Base-by-base conservation (phyloP, 2,797 vertebrate genomes). In the Enoplosus armatus region DNA sequence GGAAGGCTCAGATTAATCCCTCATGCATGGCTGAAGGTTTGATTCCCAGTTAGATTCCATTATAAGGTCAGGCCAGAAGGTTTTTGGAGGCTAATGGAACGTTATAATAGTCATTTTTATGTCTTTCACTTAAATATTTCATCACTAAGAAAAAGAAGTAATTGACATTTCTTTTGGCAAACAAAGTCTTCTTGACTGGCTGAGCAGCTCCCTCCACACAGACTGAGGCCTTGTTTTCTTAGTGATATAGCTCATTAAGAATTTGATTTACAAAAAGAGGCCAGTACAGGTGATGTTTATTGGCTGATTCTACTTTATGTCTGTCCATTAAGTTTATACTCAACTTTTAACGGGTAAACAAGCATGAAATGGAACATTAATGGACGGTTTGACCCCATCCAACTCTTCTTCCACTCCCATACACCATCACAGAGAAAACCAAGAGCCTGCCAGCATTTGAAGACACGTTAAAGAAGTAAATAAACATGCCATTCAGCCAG, bases 11-110 rank as follows among this genome's bases (percentile, higher is more conserved):
- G 72, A 82, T 85, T 72, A 85, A 85, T 85, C 65, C 64, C 77
- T 65, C 69, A 69, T 75, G 70, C 74, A 45, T 61, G 80, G 68
- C 75, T 84, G 78, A 55, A 77, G 82, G 83, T 87, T 83, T 78
- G 85, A 84, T 78, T 87, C 79, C 45, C 62, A 41, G 45, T 82
- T 80, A 73, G 74, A 83, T 79, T 77, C 41, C 72, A 88, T 88
- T 78, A 80, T 43, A 70, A 83, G 86, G 82, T 85, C 80, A 35
- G 60, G 68, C 54, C 82, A 37, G 60, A 45, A 61, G 84, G 87
- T 37, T 76, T 63, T 55, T 11, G 22, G 37, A 62, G 71, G 82
- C 55, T 87, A 82, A 82, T 85, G 55, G 65, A 71, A 37, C 66
- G 64, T 56, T 50, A 50, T 70, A 71, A 82, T 18, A 54, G 12